A percentile compares a stretch with the other conserved stretches of the same genome.
Evolutionary conservation across 2,888 invertebrate genomes (phyloP).

Genomic region (Rapana venosa): DNA sequence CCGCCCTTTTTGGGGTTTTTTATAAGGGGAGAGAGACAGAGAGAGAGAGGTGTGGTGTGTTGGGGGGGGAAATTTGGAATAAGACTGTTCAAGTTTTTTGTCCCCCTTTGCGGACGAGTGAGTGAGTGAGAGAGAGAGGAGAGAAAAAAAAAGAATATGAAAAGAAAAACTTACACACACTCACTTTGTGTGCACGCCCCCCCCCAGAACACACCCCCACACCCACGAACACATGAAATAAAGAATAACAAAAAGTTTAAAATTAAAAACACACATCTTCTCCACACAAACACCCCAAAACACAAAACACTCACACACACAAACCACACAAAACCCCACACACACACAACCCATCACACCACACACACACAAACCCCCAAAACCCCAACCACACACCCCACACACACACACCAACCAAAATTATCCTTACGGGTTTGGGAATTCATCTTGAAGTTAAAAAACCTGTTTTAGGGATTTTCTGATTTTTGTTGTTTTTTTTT

Average conservation of each 20-base stretch:
- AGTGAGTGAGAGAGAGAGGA: too few relatives aligned
- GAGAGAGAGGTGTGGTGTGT: too few relatives aligned
- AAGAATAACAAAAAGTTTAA: too few relatives aligned
- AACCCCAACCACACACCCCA: background rate
- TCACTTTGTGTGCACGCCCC: background rate
- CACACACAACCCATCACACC: background rate
- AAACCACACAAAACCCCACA: background rate
- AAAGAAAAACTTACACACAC: background rate
- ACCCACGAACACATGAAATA: background rate
- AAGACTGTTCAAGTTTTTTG: too few relatives aligned
- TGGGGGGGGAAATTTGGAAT: too few relatives aligned
- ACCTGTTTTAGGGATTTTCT: background rate
- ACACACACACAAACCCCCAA: background rate
- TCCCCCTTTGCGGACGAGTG: too few relatives aligned
- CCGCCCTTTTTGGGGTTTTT: too few relatives aligned
- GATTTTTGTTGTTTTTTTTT: background rate
- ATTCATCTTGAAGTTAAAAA: background rate
- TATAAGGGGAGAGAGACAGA: too few relatives aligned
- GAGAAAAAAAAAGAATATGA: too few relatives aligned
- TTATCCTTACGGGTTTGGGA: background rate
- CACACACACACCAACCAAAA: background rate
- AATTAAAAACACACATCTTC: background rate
- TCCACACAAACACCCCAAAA: background rate
- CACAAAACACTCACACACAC: background rate
- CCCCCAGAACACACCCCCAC: background rate